Base-by-base conservation (phyloP, 2,113 vertebrate species). In the Percina caprodes region DNA sequence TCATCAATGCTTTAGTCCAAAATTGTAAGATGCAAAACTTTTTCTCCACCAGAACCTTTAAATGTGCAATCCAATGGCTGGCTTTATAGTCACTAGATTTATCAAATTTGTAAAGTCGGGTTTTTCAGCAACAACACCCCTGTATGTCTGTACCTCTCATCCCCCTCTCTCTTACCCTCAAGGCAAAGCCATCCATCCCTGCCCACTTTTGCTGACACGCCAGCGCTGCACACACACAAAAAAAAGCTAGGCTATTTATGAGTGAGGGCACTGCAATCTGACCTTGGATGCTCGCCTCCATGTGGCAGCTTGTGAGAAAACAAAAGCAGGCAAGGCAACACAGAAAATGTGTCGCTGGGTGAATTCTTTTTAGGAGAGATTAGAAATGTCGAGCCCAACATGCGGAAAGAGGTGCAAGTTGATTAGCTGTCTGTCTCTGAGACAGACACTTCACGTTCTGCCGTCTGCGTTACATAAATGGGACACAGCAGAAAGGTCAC, bases 181-280 rank as follows among this genome's bases (percentile, higher is more conserved):
- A 84, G 89, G 85, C 82, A 79, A 72, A 87, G 58, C 74, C 72
- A 89, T 90, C 76, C 77, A 89, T 87, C 80, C 84, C 76, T 90
- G 86, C 78, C 79, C 76, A 88, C 79, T 90, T 92, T 74, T 88
- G 87, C 87, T 91, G 88, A 92, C 83, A 80, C 3, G 54, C 67
- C 55, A 81, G 77, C 79, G 60, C 68, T 63, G 45, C 23, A 70
- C 30, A 80, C 68, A 52, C 9, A 33, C 19, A 59, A 5, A 61
- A 10, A 71, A 62, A 51, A 9, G 35, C 60, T 15, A 39, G 71
- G 69, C 77, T 87, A 75, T 85, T 88, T 83, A 23, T 83, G 84
- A 80, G 82, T 16, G 18, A 58, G 78, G 82, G 46, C 26, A 84
- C 66, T 74, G 71, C 12, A 51, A 66, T 68, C 63, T 88, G 88